Evolutionary conservation across 2,888 invertebrate genomes (phyloP), one percentile per base, ranked within the genome.

Genomic region (Portevinia maculata): DNA sequence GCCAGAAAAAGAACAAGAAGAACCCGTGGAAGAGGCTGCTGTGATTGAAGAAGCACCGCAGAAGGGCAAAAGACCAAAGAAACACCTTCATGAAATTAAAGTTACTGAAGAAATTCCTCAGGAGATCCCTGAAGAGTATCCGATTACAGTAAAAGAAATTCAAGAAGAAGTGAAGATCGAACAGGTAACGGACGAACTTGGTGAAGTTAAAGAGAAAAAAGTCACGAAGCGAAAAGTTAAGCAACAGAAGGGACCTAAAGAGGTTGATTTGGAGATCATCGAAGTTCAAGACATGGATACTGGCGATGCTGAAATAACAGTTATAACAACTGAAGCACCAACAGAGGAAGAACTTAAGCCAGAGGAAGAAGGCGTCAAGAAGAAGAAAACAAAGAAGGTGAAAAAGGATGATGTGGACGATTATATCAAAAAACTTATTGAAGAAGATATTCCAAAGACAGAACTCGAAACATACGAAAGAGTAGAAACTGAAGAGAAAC

Each of bases 281-380:
- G 92, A 91, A 0, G 86, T 91, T 3, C 88, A 91, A 84, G 86
- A 91, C 81, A 84, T 91, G 88, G 87, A 90, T 86, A 88, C 91
- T 87, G 87, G 87, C 59, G 84, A 90, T 86, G 85, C 90, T 64
- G 89, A 89, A 74, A 88, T 92, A 2, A 89, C 88, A 3, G 88
- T 90, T 1, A 79, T 86, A 15, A 87, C 86, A 7, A 81, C 85
- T 4, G 85, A 34, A 69, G 85, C 86, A 4, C 81, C 48, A 3
- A 73, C 78, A 17, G 55, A 60, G 0, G 67, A 84, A 8, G 86
- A 86, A 15, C 44, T 24, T 7, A 59, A 76, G 15, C 76, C 85
- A 1, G 75, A 85, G 1, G 73, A 65, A 13, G 55, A 79, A 28
- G 84, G 76, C n/a, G 65, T 85, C 0, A 88, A 88, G 30, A 85